phyloP scores from a whole-genome alignment of 2,797 vertebrate genomes.

The Oreochromis mossambicus region DNA sequence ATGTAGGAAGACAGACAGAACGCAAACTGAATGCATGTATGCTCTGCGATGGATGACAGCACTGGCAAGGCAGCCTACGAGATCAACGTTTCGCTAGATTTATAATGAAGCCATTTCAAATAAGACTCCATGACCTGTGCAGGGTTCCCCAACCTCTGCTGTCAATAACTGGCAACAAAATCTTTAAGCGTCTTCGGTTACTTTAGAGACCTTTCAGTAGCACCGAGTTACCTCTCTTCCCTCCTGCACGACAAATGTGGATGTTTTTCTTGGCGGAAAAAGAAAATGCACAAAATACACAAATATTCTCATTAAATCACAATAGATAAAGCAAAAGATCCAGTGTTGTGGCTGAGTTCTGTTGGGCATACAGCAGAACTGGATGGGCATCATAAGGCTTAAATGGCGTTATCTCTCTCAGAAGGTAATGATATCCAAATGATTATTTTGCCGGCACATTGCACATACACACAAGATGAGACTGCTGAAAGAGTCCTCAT shows the following conservation, averaged over 20 bases:
- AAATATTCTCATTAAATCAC: constrained; percentile 27
- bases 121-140: constrained; percentile 25
- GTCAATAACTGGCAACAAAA: constrained; percentile 6
- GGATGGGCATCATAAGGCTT: constrained; percentile 34
- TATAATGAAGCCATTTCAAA: constrained; percentile 24
- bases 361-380: not conserved
- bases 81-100: not conserved
- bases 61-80: not conserved
- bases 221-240: not conserved
- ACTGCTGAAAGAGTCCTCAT: not conserved
- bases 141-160: not conserved
- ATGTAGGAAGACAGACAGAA: constrained; percentile 12
- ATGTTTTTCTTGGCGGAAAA: not conserved
- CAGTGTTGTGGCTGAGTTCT: constrained; percentile 5
- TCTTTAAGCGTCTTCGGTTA: not conserved
- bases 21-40: not conserved
- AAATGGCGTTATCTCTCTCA: constrained; percentile 33
- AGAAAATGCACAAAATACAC: not conserved
- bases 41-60: not conserved
- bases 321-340: not conserved
- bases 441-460: constrained; percentile 55
- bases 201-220: not conserved
- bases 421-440: constrained; percentile 56
- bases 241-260: not conserved
- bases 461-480: constrained; percentile 27